phyloP scores from a whole-genome alignment of 2,797 vertebrate species.

The Oreortyx pictus region DNA sequence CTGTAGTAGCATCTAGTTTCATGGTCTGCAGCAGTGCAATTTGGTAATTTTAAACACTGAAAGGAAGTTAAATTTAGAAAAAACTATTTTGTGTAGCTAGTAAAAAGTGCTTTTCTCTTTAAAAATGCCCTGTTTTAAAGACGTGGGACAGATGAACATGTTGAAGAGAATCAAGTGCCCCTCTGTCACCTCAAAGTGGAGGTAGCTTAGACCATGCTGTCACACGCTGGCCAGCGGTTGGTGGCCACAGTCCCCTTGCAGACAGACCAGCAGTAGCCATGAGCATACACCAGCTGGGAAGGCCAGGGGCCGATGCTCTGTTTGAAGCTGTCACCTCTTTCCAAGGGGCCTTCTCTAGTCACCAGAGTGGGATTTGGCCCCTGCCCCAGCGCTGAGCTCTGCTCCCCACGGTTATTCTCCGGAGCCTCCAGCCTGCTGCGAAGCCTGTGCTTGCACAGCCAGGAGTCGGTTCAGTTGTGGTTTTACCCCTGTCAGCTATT shows the following conservation, averaged over 20 bases:
- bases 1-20: not conserved
- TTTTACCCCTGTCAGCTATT: not conserved
- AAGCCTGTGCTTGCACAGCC: not conserved
- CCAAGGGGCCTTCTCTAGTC: not conserved
- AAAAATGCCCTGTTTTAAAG: not conserved
- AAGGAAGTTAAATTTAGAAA: constrained; percentile 9
- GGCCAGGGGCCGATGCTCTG: not conserved
- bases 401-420: constrained; percentile 1
- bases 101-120: constrained; percentile 11
- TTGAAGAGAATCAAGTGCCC: not conserved
- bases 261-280: not conserved
- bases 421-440: not conserved
- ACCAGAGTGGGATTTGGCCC: accelerated
- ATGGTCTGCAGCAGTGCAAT: not conserved
- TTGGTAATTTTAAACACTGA: not conserved
- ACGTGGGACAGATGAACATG: not conserved
- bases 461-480: not conserved
- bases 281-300: not conserved
- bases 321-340: not conserved
- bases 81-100: not conserved
- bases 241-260: not conserved
- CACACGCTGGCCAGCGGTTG: not conserved
- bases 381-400: not conserved
- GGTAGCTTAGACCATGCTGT: not conserved
- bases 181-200: not conserved